A percentile compares a stretch with the other conserved stretches of the same genome.
phyloP scores from a whole-genome alignment of 2,797 vertebrate species.

The Epinephelus coioides region DNA sequence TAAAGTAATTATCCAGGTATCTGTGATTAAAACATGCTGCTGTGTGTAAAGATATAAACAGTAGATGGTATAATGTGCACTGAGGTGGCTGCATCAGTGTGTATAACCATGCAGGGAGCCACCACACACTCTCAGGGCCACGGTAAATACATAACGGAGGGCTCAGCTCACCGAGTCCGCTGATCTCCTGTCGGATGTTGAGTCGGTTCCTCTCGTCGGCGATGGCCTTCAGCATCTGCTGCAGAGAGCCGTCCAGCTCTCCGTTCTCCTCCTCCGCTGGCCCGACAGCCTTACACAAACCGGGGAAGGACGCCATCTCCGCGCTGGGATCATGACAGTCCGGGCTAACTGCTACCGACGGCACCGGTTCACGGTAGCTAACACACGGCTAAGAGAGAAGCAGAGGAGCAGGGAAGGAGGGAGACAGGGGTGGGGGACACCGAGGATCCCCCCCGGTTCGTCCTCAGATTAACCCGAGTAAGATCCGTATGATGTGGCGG shows the following conservation, averaged over 20 bases:
- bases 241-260: constrained; percentile 85
- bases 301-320: constrained; percentile 87
- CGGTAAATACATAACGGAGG: neutral
- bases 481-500: neutral
- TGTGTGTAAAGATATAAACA: no score
- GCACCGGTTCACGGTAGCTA: constrained; percentile 51
- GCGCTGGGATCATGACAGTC: constrained; percentile 86
- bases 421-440: neutral
- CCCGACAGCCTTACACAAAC: constrained; percentile 78
- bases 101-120: no score
- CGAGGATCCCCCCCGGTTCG: constrained; percentile 29
- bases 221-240: constrained; percentile 89
- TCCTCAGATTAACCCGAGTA: neutral
- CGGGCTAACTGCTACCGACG: constrained; percentile 54
- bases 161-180: constrained; percentile 80
- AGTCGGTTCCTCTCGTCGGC: constrained; percentile 86
- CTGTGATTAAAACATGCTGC: no score
- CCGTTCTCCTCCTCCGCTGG: constrained; percentile 80
- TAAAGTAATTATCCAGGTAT: no score
- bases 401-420: neutral
- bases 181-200: constrained; percentile 83
- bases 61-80: no score
- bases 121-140: neutral
- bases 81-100: no score
- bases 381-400: neutral